These are phyloP conservation scores for Oriolus oriolus DNA, from an alignment of 2,113 vertebrate genomes.

Conservation along the genomic window DNA sequence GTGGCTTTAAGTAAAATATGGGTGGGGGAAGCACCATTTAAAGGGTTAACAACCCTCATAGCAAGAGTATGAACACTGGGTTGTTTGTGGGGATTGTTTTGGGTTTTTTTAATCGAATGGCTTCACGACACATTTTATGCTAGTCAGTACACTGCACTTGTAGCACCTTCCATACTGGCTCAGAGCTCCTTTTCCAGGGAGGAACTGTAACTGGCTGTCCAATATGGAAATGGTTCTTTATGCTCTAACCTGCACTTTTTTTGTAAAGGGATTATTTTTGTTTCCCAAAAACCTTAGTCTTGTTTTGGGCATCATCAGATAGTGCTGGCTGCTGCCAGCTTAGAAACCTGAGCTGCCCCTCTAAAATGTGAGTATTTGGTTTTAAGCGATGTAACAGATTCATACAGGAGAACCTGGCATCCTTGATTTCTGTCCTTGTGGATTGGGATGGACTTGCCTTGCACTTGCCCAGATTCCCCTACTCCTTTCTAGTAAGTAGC, in stretches of 20 bases:
- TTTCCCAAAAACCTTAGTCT: not conserved
- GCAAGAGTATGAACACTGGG: not conserved
- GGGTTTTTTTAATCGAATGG: not conserved
- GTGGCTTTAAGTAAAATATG: conserved; percentile 33
- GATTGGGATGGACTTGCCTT: conserved; percentile 7
- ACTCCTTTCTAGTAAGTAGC: not conserved
- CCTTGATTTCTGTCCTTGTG: not conserved
- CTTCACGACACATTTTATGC: not conserved
- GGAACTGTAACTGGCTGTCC: not conserved
- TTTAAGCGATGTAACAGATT: not conserved
- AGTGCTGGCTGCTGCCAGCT: not conserved
- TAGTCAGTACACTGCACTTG: conserved; percentile 24
- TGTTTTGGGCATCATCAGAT: not conserved
- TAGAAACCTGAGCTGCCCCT: not conserved
- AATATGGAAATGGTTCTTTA: not conserved
- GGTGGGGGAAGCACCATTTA: not conserved
- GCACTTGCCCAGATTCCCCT: conserved; percentile 20
- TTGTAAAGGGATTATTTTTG: conserved; percentile 3
- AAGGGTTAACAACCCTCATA: not conserved
- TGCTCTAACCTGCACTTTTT: conserved; percentile 30
- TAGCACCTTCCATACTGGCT: conserved; percentile 22
- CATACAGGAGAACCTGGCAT: not conserved
- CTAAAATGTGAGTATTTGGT: not conserved
- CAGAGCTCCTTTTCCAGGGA: conserved; percentile 20
- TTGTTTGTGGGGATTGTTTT: not conserved